Percentiles rank a stretch among this genome's conserved stretches.
Conservation (phyloP, 2,888 invertebrate species). For the Idaea aversata region DNA sequence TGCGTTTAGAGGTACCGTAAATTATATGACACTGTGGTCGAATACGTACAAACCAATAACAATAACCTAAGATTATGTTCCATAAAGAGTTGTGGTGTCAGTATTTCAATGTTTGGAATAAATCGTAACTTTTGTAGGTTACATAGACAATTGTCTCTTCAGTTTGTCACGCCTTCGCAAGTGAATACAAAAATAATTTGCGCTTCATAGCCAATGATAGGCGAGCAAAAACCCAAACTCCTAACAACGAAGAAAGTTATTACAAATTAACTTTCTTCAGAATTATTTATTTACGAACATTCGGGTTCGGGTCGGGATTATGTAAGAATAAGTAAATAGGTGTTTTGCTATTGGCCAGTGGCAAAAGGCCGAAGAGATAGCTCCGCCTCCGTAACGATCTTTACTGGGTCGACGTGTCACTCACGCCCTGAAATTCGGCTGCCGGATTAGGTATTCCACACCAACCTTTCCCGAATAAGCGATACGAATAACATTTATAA, state of each 20-base stretch:
- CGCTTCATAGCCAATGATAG: neutral
- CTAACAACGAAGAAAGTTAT: conserved; percentile 5
- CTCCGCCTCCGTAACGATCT: conserved; percentile 69
- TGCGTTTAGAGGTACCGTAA: no score
- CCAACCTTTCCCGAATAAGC: neutral
- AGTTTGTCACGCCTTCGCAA: neutral
- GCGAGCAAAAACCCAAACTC: neutral
- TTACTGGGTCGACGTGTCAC: conserved; percentile 38
- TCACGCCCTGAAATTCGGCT: conserved; percentile 22
- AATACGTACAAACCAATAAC: no score
- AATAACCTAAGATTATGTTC: no score
- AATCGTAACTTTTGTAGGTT: no score
- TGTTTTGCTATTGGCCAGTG: conserved; percentile 54
- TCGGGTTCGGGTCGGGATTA: conserved; percentile 42
- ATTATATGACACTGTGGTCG: no score
- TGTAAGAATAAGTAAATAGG: conserved; percentile 49
- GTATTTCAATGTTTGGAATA: no score
- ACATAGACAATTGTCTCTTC: neutral
- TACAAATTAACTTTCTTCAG: conserved; percentile 20
- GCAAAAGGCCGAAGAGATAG: conserved; percentile 30
- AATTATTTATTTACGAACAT: conserved; percentile 38
- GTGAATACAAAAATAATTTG: neutral
- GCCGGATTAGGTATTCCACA: conserved; percentile 13
- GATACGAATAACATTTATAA: neutral
- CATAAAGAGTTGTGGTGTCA: no score